Conservation (phyloP, 2,797 vertebrate species). For the Mus spretus region DNA sequence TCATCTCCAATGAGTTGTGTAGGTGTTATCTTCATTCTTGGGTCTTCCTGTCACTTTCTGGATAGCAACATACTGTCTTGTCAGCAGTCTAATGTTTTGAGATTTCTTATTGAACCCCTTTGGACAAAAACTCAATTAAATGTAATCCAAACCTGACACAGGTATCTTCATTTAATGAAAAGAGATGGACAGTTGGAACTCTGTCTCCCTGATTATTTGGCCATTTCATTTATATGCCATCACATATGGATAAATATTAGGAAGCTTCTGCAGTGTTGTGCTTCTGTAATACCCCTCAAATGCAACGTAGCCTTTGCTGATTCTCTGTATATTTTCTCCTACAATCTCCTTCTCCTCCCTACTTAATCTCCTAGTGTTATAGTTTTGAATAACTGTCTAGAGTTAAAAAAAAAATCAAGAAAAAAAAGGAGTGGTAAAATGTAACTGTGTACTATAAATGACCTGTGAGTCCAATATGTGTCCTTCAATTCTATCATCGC, state of each 20-base stretch:
- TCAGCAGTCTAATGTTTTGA: rapidly evolving
- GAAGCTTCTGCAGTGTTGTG: not conserved
- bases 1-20: not conserved
- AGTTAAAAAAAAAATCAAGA: conserved; percentile 15
- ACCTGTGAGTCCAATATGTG: not conserved
- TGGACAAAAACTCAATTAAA: not conserved
- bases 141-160: too few species aligned
- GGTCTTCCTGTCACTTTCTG: not conserved
- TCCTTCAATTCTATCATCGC: not conserved
- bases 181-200: not conserved
- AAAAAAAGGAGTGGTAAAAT: not conserved
- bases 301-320: not conserved
- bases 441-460: not conserved
- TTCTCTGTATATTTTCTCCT: not conserved
- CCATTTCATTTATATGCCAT: not conserved
- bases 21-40: not conserved
- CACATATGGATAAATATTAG: not conserved
- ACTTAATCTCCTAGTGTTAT: not conserved
- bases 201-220: not conserved
- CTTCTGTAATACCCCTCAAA: not conserved
- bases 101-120: not conserved
- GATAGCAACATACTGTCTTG: not conserved
- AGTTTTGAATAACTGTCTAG: not conserved
- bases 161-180: not conserved
- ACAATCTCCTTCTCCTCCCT: not conserved